These are phyloP conservation scores for Dunckerocampus dactyliophorus DNA, from an alignment of 2,113 vertebrate genomes.

Conservation along the genomic window DNA sequence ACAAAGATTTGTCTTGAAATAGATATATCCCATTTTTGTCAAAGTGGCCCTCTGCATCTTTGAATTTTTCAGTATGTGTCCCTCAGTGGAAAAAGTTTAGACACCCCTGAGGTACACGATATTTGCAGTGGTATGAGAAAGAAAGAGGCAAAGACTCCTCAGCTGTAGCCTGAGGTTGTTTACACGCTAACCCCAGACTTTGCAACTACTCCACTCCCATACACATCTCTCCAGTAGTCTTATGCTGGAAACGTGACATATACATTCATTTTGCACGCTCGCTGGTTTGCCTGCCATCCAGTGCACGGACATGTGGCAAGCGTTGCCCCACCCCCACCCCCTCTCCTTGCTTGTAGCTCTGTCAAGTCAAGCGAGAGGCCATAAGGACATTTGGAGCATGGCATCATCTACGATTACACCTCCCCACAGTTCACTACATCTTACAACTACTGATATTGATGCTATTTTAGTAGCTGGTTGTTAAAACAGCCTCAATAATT, in stretches of 20 bases:
- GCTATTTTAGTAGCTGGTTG: too few species aligned
- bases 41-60: too few species aligned
- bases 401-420: constrained; percentile 2
- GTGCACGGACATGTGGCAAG: constrained; percentile 57
- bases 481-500: background rate
- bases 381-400: constrained; percentile 28
- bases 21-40: too few species aligned
- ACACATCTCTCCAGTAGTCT: too few species aligned
- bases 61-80: too few species aligned
- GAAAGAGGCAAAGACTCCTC: too few species aligned
- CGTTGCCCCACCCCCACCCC: constrained; percentile 47
- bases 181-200: too few species aligned
- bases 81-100: too few species aligned
- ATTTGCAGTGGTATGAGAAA: background rate
- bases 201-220: too few species aligned
- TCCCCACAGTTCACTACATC: background rate
- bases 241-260: background rate
- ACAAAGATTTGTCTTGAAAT: too few species aligned
- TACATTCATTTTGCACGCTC: background rate
- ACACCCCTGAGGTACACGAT: background rate
- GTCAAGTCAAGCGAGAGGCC: constrained; percentile 28
- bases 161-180: too few species aligned
- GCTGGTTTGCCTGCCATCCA: constrained; percentile 41
- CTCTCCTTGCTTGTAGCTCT: constrained; percentile 27
- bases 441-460: background rate